Conservation (phyloP, 1,140 invertebrate genomes). For the Eriocheir sinensis region DNA sequence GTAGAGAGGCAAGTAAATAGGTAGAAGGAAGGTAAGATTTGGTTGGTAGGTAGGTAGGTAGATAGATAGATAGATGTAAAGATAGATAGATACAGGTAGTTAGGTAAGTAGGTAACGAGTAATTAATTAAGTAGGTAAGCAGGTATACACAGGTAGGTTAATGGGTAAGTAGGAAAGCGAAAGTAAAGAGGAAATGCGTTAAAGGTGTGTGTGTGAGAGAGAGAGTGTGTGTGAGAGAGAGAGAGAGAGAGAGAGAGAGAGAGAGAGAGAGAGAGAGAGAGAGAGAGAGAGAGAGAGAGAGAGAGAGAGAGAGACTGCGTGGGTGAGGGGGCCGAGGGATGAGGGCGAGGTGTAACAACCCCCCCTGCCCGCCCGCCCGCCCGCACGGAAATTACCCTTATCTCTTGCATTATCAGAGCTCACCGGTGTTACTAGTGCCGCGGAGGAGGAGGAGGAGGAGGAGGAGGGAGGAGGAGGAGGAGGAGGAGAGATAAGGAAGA, state of each 20-base stretch:
- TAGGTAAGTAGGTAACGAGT: too few species aligned
- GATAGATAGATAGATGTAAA: too few species aligned
- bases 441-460: background rate
- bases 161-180: background rate
- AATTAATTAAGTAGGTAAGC: background rate
- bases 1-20: background rate
- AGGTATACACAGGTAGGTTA: background rate
- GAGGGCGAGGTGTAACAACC: too few species aligned
- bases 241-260: conserved; percentile 27
- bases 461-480: background rate
- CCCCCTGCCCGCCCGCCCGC: too few species aligned
- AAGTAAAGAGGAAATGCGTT: too few species aligned
- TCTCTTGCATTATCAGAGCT: too few species aligned
- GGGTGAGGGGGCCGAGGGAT: too few species aligned
- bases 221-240: background rate
- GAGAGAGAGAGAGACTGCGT: too few species aligned
- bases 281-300: background rate
- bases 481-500: background rate
- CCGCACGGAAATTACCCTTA: too few species aligned
- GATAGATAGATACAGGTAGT: too few species aligned
- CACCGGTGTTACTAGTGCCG: background rate
- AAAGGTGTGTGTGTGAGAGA: background rate
- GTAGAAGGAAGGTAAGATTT: background rate
- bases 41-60: too few species aligned
- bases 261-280: background rate